Conservation (phyloP, 2,113 vertebrate species). For the Thermophis baileyi region DNA sequence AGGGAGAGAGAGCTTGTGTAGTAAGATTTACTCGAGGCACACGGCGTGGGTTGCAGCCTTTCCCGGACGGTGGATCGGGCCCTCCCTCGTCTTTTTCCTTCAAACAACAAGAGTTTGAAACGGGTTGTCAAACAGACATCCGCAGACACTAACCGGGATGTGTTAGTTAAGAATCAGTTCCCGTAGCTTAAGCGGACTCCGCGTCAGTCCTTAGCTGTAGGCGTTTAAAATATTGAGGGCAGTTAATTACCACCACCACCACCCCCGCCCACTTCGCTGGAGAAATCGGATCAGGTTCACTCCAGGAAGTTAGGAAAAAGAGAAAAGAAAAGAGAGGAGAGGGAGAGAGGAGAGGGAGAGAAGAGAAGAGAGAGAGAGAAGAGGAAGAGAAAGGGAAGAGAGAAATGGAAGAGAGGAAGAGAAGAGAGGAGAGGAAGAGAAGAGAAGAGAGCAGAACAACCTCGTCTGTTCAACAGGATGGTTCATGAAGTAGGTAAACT, state of each 20-base stretch:
- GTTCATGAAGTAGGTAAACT: background rate
- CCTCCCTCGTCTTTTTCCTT: background rate
- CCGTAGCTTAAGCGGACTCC: background rate
- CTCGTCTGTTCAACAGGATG: background rate
- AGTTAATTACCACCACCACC: background rate
- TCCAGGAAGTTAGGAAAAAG: background rate
- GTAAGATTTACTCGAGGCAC: background rate
- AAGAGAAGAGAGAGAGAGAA: fast-evolving
- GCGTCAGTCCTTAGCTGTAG: background rate
- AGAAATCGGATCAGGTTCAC: background rate
- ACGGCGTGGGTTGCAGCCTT: background rate
- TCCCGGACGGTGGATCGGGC: background rate
- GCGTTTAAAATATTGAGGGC: background rate
- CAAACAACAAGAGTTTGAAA: background rate
- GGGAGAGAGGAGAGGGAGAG: background rate
- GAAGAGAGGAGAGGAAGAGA: too few relatives aligned
- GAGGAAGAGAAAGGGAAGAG: too few relatives aligned
- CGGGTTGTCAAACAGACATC: background rate
- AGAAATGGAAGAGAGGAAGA: too few relatives aligned
- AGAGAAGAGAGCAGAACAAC: background rate
- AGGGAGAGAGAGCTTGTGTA: background rate
- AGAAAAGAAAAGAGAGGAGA: too few relatives aligned
- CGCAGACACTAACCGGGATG: background rate
- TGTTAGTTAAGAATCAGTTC: background rate
- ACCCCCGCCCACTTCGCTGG: background rate